Percentiles rank a stretch among this genome's conserved stretches.
phyloP scores from a whole-genome alignment of 2,888 invertebrate genomes.

The Salticus scenicus region DNA sequence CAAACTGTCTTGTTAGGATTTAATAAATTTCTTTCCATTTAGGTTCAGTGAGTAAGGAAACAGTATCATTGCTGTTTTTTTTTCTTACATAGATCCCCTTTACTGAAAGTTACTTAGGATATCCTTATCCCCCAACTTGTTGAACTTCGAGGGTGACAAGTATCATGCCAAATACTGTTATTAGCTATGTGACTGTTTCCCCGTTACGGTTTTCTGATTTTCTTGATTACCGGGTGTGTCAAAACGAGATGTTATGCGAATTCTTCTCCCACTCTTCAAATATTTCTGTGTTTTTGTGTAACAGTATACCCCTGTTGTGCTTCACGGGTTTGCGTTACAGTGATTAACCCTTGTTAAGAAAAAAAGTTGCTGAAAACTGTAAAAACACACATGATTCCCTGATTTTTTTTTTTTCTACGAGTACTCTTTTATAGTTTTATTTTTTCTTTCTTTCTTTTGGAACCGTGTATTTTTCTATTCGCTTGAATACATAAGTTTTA shows the following conservation, averaged over 20 bases:
- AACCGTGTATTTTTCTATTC: too few relatives aligned
- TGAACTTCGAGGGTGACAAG: not conserved
- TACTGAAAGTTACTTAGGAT: too few relatives aligned
- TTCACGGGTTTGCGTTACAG: not conserved
- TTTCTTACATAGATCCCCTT: not conserved
- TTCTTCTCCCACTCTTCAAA: not conserved
- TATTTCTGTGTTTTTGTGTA: not conserved
- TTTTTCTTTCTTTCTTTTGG: too few relatives aligned
- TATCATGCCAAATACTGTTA: not conserved
- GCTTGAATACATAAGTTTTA: too few relatives aligned
- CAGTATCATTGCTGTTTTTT: not conserved
- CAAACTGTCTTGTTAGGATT: constrained; percentile 4
- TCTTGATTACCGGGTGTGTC: not conserved
- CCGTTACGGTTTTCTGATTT: constrained; percentile 9
- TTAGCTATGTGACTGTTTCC: not conserved
- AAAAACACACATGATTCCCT: too few relatives aligned
- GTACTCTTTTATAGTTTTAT: too few relatives aligned
- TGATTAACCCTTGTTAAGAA: not conserved
- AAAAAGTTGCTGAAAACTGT: too few relatives aligned
- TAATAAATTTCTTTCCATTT: not conserved
- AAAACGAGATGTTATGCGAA: not conserved
- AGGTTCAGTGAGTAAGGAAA: not conserved
- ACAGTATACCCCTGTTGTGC: not conserved
- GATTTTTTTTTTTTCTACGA: too few relatives aligned
- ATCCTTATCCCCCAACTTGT: not conserved